phyloP scores from a whole-genome alignment of 2,888 invertebrate genomes.

The Masnerella sp. region DNA sequence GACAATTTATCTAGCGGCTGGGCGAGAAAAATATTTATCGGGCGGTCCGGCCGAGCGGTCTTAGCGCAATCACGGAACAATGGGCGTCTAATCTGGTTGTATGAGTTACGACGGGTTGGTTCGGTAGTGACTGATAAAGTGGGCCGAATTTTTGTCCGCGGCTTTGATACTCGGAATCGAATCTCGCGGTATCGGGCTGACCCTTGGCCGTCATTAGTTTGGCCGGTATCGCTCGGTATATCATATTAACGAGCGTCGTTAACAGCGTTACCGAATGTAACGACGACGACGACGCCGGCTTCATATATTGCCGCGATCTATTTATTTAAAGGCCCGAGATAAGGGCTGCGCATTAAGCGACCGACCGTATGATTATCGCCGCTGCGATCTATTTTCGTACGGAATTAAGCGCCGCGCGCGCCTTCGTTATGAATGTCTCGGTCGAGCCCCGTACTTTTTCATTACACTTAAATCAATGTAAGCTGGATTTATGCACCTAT shows the following conservation, averaged over 20 bases:
- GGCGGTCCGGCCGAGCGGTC: neutral
- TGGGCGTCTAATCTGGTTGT: slow-evolving; percentile 14
- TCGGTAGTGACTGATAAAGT: slow-evolving; percentile 28
- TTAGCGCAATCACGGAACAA: slow-evolving; percentile 23
- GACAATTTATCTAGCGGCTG: slow-evolving; percentile 2
- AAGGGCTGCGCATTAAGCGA: slow-evolving; percentile 62
- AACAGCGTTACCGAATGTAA: slow-evolving; percentile 63
- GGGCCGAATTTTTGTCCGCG: slow-evolving; percentile 12
- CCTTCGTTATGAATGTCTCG: slow-evolving; percentile 54
- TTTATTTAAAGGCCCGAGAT: slow-evolving; percentile 64
- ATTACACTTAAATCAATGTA: slow-evolving; percentile 48
- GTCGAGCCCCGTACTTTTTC: slow-evolving; percentile 48
- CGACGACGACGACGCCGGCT: slow-evolving; percentile 33
- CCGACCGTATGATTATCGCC: slow-evolving; percentile 61
- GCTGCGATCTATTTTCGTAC: slow-evolving; percentile 62
- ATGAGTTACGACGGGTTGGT: slow-evolving; percentile 24
- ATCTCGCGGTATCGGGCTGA: slow-evolving; percentile 40
- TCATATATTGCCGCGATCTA: slow-evolving; percentile 58
- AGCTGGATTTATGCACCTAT: slow-evolving; percentile 46
- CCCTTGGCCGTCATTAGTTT: slow-evolving; percentile 63
- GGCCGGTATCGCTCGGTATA: slow-evolving; percentile 64
- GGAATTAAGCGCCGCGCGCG: slow-evolving; percentile 52
- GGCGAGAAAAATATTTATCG: slow-evolving; percentile 17
- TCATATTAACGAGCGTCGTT: slow-evolving; percentile 68
- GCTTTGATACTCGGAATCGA: slow-evolving; percentile 47